phyloP scores from a whole-genome alignment of 1,140 invertebrate species.

The Diorhabda elongata region DNA sequence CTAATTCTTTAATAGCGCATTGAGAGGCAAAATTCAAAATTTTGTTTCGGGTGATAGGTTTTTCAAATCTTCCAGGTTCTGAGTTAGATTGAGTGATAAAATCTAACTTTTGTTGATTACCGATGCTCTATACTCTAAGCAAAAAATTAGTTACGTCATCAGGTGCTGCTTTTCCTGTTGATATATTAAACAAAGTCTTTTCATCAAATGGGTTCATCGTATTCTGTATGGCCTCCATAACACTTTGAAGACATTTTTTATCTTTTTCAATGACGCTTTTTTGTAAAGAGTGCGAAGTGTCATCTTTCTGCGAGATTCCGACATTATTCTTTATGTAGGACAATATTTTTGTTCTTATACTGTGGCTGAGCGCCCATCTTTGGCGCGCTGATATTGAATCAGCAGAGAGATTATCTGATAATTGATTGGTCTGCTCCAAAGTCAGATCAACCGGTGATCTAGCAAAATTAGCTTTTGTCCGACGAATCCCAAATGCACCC shows the following conservation, averaged over 20 bases:
- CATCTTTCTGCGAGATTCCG: conserved; percentile 25
- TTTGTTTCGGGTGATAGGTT: conserved; percentile 27
- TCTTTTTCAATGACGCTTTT: conserved; percentile 34
- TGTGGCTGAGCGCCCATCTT: conserved; percentile 17
- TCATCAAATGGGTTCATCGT: conserved; percentile 37
- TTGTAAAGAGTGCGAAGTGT: conserved; percentile 35
- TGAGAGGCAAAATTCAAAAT: conserved; percentile 30
- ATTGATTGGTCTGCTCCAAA: conserved; percentile 24
- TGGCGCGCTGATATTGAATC: conserved; percentile 28
- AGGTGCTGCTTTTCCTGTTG: conserved; percentile 21
- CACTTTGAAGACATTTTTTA: conserved; percentile 12
- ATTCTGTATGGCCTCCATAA: conserved; percentile 25
- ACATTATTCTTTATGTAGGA: conserved; percentile 21
- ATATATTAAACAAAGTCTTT: conserved; percentile 25
- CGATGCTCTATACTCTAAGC: conserved; percentile 7
- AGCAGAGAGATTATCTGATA: conserved; percentile 24
- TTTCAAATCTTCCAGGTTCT: conserved; percentile 30
- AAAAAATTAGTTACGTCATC: conserved; percentile 11
- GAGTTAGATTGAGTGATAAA: conserved; percentile 28
- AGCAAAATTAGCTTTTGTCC: conserved; percentile 16
- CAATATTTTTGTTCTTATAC: conserved; percentile 31
- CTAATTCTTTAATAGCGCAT: conserved; percentile 24
- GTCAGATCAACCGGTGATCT: conserved; percentile 23
- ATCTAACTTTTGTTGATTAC: conserved; percentile 20
- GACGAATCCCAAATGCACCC: conserved; percentile 25